phyloP scores from a whole-genome alignment of 2,888 invertebrate species.

The Limnephilus lunatus region DNA sequence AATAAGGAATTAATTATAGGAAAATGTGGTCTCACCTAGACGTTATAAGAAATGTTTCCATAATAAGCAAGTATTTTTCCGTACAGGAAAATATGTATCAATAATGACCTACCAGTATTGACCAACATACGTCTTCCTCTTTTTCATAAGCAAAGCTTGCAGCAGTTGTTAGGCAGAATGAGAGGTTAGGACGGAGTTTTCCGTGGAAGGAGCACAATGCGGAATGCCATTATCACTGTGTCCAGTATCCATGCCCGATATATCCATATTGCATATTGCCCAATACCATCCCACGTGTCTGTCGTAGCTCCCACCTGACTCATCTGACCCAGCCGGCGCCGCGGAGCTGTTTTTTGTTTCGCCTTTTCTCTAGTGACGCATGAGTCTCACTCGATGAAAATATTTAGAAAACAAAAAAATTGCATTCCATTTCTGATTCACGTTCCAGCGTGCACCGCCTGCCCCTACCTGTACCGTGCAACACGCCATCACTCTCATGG shows the following conservation, averaged over 20 bases:
- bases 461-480: too few relatives aligned
- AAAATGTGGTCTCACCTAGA: too few relatives aligned
- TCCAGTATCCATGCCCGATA: neutral
- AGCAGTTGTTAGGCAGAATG: neutral
- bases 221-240: neutral
- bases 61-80: neutral
- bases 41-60: too few relatives aligned
- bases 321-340: neutral
- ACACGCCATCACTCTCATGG: neutral
- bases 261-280: neutral
- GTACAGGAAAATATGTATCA: too few relatives aligned
- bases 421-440: slow-evolving; percentile 4
- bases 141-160: neutral
- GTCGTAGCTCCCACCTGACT: too few relatives aligned
- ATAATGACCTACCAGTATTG: too few relatives aligned
- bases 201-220: neutral
- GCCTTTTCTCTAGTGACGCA: neutral
- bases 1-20: neutral
- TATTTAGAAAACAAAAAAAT: slow-evolving; percentile 20
- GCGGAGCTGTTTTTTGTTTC: neutral
- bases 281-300: neutral
- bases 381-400: neutral
- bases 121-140: neutral
- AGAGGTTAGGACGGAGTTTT: neutral
- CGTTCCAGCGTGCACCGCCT: neutral